Evolutionary conservation across 2,113 vertebrate species (phyloP), one percentile per base, ranked within the genome.

Genomic region (Helogale parvula): DNA sequence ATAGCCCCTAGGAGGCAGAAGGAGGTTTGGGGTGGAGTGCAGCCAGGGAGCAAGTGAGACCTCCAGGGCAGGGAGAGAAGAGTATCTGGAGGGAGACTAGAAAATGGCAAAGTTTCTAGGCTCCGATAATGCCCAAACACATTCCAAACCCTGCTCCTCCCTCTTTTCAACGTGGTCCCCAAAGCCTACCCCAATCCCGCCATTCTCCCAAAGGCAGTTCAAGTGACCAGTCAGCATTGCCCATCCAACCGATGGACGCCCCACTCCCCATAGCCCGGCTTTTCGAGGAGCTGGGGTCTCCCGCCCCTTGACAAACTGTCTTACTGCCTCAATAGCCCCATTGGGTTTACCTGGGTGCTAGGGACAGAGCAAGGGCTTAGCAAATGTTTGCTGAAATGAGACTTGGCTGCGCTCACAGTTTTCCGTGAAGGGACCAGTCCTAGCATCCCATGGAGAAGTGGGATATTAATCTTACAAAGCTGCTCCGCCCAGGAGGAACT

Each of bases 161-260:
- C 57, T 81, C 89, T 74, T 21, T 2, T 54, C 65, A 13, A 27
- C 31, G 4, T 60, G 72, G 21, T 89, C 71, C 52, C 80, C 68
- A 74, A 23, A 68, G 41, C 35, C 69, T 66, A 41, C 63, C 50
- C 57, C 14, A 25, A 89, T 50, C 68, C 92, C 3, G 41, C 16
- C 69, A 45, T 2, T 33, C 38, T 71, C 66, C 69, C 66, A n/a
- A 57, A 50, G 25, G 13, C 50, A 38, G 35, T 50, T 38, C 38
- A 7, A 2, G 82, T 10, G 47, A 13, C 47, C 29, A 17, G 1
- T 77, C 45, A 33, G n/a, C 71, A 38, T n/a, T 50, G 23, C 16
- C 25, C 8, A 23, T 45, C 13, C 15, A 2, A 0, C 1, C 2
- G 38, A 17, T 2, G 35, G 17, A 6, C 6, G 3, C 29, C 52